phyloP scores from a whole-genome alignment of 2,113 vertebrate genomes.

The Clupea harengus region DNA sequence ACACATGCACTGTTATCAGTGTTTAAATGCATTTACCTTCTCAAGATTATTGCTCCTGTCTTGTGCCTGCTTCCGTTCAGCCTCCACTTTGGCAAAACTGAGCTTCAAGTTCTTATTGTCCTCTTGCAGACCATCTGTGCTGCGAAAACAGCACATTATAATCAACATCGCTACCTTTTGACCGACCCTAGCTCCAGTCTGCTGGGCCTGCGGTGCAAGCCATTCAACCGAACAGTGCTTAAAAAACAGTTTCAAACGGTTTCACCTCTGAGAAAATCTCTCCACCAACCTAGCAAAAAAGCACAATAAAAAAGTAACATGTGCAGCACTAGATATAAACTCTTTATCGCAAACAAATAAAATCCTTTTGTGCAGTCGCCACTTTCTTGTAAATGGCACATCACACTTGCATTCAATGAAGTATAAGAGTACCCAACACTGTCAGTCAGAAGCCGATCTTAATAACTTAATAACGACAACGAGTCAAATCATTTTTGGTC shows the following conservation, averaged over 20 bases:
- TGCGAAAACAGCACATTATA: conserved; percentile 50
- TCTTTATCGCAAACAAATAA: background rate
- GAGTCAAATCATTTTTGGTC: background rate
- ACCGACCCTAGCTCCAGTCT: background rate
- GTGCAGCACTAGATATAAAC: background rate
- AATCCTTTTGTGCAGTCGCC: too few species aligned
- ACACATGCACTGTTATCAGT: background rate
- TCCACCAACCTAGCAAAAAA: background rate
- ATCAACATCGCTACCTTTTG: background rate
- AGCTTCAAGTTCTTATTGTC: conserved; percentile 88
- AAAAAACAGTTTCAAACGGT: background rate
- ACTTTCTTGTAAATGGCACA: background rate
- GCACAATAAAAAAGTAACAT: background rate
- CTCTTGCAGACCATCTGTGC: conserved; percentile 88
- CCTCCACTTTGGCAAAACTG: conserved; percentile 85
- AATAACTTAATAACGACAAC: background rate
- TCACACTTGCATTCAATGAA: background rate
- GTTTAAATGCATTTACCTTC: conserved; percentile 76
- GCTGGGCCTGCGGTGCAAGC: background rate
- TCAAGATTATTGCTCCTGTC: conserved; percentile 91
- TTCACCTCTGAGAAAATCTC: too few species aligned
- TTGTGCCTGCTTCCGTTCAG: conserved; percentile 88
- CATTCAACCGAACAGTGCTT: background rate
- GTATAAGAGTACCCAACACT: too few species aligned
- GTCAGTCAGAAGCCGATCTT: background rate